Base-by-base conservation (phyloP, 1,140 invertebrate species). In the Zaprionus tsacasi region DNA sequence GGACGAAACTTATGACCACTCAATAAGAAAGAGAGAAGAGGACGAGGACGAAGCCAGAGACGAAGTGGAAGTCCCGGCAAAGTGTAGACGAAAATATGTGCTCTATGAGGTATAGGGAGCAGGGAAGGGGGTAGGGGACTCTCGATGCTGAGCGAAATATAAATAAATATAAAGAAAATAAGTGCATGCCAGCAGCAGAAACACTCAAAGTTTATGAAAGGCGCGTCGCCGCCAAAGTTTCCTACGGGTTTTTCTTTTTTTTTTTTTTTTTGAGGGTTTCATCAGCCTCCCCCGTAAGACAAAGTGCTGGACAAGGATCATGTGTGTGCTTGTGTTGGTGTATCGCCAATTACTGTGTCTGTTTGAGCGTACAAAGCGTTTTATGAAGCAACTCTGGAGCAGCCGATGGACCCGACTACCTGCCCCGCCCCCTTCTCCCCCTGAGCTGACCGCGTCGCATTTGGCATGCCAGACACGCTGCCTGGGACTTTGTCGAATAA, bases 161-260 rank as follows among this genome's bases (percentile, higher is more conserved):
- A 89, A 89, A 88, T 88, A 88, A 83, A 89, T 89, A 82, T 82
- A 79, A 83, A 73, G 71, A 78, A 78, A 81, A 77, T 88, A 88
- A 88, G 85, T 83, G 83, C 83, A 88, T 88, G 83, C 85, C 83
- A 88, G 77, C 54, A 83, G 65, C 83, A 88, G 83, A 88, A 88
- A 89, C 85, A 83, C 83, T 88, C 83, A 83, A 88, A 88, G 80
- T 88, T 88, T 89, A 88, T 88, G 85, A 88, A 88, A 88, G 78
- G 74, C 83, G 83, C 82, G 83, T 87, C 83, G 81, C 77, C 77
- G 73, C 70, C 70, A 88, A 88, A 88, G 80, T 88, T 88, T 85
- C 71, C 17, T 35, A 33, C 30, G 6, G 33, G 6, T 35, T 10
- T 35, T 10, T 57, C 58, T 6, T 35, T 6, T 35, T 7, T 57